Percentiles rank a stretch among this genome's conserved stretches.
Conservation (phyloP, 2,113 vertebrate genomes). For the Carassius gibelio region DNA sequence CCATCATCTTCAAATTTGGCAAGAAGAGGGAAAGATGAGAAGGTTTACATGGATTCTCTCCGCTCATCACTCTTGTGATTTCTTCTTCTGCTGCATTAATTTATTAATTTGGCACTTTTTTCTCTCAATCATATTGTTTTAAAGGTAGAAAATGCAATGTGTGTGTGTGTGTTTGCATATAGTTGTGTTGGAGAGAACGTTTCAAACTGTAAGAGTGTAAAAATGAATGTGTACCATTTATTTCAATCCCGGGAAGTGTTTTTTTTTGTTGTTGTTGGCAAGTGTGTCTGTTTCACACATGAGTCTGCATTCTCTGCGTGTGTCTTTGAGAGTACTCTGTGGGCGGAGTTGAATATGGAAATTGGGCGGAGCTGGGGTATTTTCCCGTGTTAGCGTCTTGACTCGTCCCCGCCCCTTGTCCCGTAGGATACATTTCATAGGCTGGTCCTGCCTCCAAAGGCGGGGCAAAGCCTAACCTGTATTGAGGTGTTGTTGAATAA, state of each 20-base stretch:
- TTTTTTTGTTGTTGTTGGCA: slow-evolving; percentile 20
- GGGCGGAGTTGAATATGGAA: slow-evolving; percentile 91
- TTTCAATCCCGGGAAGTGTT: slow-evolving; percentile 1
- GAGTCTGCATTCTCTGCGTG: slow-evolving; percentile 98
- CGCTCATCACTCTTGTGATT: neutral
- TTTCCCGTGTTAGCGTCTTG: slow-evolving; percentile 77
- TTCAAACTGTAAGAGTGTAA: slow-evolving; percentile 33
- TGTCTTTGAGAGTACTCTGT: slow-evolving; percentile 92
- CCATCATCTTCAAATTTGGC: neutral
- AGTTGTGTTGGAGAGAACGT: neutral
- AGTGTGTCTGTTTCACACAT: slow-evolving; percentile 79
- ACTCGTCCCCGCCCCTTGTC: slow-evolving; percentile 65
- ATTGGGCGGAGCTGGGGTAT: slow-evolving; percentile 82
- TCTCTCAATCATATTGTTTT: neutral
- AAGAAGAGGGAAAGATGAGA: neutral
- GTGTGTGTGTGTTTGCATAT: slow-evolving; percentile 38
- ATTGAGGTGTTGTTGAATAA: slow-evolving; percentile 75
- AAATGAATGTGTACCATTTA: slow-evolving; percentile 11
- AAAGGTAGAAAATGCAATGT: slow-evolving; percentile 39
- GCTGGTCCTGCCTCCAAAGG: slow-evolving; percentile 76
- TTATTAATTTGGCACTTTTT: slow-evolving; percentile 5
- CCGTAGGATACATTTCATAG: slow-evolving; percentile 80
- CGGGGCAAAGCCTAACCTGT: slow-evolving; percentile 85
- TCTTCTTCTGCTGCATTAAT: neutral
- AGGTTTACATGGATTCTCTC: neutral